Evolutionary conservation across 2,888 invertebrate genomes (phyloP).

Genomic region (Liodrosophila aerea): DNA sequence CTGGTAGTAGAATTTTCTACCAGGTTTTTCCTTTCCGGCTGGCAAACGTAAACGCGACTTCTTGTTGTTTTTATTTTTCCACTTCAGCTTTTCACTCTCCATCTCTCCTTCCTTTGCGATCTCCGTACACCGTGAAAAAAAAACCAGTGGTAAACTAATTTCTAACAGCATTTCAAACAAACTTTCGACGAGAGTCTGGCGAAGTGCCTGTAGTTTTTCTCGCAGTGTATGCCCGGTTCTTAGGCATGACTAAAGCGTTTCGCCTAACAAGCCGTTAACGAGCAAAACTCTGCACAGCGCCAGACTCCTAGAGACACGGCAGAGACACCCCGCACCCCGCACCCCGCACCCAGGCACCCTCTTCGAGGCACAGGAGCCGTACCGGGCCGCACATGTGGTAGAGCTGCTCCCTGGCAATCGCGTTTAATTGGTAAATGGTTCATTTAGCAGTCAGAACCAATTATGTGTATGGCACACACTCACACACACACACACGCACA

Average conservation of each 20-base stretch:
- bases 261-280: slow-evolving; percentile 68
- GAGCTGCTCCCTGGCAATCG: slow-evolving; percentile 64
- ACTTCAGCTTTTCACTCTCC: slow-evolving; percentile 11
- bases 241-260: slow-evolving; percentile 74
- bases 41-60: slow-evolving; percentile 34
- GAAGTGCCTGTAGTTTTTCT: too few species aligned
- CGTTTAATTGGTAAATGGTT: slow-evolving; percentile 80
- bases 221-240: slow-evolving; percentile 13
- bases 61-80: slow-evolving; percentile 54
- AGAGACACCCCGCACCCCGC: background rate
- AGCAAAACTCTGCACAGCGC: slow-evolving; percentile 34
- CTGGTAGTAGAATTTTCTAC: slow-evolving; percentile 2
- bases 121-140: too few species aligned
- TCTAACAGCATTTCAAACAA: too few species aligned
- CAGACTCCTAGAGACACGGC: background rate
- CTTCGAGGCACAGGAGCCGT: too few species aligned
- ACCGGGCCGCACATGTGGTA: slow-evolving; percentile 38
- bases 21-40: slow-evolving; percentile 39
- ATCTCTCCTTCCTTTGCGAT: too few species aligned
- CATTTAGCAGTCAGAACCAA: slow-evolving; percentile 79
- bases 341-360: background rate
- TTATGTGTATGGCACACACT: slow-evolving; percentile 41
- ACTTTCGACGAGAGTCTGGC: too few species aligned
- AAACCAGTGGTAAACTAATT: too few species aligned
- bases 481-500: slow-evolving; percentile 22